A percentile compares a stretch with the other conserved stretches of the same genome.
These are phyloP conservation scores for Timema podura DNA, from an alignment of 2,888 invertebrate species.

Conservation along the genomic window DNA sequence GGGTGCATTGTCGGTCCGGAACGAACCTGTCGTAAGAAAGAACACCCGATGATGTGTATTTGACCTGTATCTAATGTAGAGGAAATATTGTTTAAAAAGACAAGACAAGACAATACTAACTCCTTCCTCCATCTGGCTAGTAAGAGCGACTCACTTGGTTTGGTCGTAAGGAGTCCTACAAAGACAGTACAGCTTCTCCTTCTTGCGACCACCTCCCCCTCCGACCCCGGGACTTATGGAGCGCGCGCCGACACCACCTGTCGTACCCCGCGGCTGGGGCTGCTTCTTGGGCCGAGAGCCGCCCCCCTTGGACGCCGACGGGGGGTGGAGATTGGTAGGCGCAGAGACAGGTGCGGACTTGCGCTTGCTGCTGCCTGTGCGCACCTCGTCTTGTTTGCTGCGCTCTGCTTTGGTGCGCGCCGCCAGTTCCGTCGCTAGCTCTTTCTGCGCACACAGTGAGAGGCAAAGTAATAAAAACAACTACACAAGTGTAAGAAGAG, in stretches of 20 bases:
- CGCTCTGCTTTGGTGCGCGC: constrained; percentile 67
- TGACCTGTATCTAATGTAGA: no score
- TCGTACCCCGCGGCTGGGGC: constrained; percentile 33
- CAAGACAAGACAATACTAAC: no score
- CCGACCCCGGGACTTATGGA: constrained; percentile 31
- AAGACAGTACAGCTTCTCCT: constrained; percentile 83
- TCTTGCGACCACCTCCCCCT: constrained; percentile 48
- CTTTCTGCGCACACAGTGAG: constrained; percentile 53
- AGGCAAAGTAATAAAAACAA: constrained; percentile 19
- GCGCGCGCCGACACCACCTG: constrained; percentile 14
- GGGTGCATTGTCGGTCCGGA: no score
- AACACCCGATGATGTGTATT: no score
- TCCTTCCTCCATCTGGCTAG: background rate
- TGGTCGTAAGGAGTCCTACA: constrained; percentile 95
- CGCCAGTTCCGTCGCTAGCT: constrained; percentile 68
- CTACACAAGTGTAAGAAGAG: constrained; percentile 19
- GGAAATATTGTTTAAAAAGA: no score
- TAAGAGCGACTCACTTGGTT: constrained; percentile 63
- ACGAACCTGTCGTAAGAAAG: no score
- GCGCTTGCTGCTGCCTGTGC: constrained; percentile 53
- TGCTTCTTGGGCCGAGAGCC: constrained; percentile 43
- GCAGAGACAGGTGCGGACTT: constrained; percentile 49
- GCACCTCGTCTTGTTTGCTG: constrained; percentile 62
- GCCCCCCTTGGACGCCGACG: constrained; percentile 40
- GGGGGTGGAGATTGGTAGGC: constrained; percentile 41